Evolutionary conservation across 2,797 vertebrate species (phyloP).

Genomic region (Enteromius thamalakanensis): DNA sequence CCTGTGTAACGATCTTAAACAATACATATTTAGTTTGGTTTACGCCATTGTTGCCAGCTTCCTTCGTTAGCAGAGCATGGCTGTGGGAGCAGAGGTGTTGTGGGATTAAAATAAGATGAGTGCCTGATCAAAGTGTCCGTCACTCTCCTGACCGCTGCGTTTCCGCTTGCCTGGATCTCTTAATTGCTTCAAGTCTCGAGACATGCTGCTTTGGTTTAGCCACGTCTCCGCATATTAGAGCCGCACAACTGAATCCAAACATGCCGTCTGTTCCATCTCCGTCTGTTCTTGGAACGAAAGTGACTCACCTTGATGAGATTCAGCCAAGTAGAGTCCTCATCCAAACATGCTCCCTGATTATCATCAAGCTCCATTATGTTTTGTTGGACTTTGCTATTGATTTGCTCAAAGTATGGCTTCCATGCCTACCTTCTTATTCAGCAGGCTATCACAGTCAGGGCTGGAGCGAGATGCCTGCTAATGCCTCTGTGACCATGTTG

Average conservation of each 20-base stretch:
- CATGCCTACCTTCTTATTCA: conserved; percentile 22
- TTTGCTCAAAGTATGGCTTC: conserved; percentile 17
- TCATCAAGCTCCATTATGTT: conserved; percentile 44
- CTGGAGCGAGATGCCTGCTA: conserved; percentile 8
- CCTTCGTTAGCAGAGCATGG: conserved; percentile 53
- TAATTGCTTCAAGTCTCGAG: conserved; percentile 74
- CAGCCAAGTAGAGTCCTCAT: conserved; percentile 41
- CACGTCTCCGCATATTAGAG: conserved; percentile 66
- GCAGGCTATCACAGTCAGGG: conserved; percentile 25
- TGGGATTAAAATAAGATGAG: conserved; percentile 69
- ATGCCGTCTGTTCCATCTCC: conserved; percentile 37
- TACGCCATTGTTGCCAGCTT: conserved; percentile 16
- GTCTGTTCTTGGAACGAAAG: conserved; percentile 29
- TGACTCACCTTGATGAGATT: conserved; percentile 32
- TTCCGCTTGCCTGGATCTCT: conserved; percentile 71
- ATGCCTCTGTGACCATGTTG: conserved; percentile 33
- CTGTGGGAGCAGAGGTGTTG: conserved; percentile 62
- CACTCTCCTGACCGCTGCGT: conserved; percentile 64
- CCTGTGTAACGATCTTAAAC: neutral
- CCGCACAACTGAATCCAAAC: conserved; percentile 57
- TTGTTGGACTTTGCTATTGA: conserved; percentile 17
- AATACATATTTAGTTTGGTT: neutral
- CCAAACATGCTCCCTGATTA: conserved; percentile 40
- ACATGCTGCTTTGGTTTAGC: conserved; percentile 71
- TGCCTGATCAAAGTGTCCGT: conserved; percentile 69